Base-by-base conservation (phyloP, 1,140 invertebrate species). In the Pectinophora gossypiella region DNA sequence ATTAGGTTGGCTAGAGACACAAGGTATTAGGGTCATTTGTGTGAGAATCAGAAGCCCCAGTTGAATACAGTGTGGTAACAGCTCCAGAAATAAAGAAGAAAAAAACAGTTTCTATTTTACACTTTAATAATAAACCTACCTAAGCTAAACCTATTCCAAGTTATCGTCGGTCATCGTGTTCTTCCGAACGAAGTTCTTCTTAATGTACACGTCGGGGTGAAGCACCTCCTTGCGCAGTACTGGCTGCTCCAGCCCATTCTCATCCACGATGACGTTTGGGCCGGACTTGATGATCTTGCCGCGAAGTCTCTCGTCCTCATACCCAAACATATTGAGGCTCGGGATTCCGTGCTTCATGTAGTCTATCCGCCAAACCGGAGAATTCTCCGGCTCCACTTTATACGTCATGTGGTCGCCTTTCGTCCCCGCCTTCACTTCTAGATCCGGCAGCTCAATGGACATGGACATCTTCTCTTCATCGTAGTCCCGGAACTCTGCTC, bases 311-410 rank as follows among this genome's bases (percentile, higher is more conserved):
- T 72, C 66, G 1, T 56, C 32, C 5, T 64, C 61, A 18, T 56
- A 72, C 0, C 46, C 64, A 19, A 83, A 68, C 48, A 70, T 51
- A 44, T 76, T 68, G 0, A 76, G 7, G 27, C 68, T 76, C 0
- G 76, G 74, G 9, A 77, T 72, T 0, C 74, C 79, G 48, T 85
- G 79, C 22, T 83, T 83, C 61, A 66, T 69, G 51, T 84, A 84
- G 47, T 84, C 80, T 36, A 84, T 82, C 27, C 76, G 59, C 83
- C 83, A 86, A 5, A 78, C 65, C 0, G 75, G 68, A 0, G 68
- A 64, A 4, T 77, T 60, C 0, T 42, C 57, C 0, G 68, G 66
- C 19, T 81, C 64, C 3, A 61, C 13, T 19, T 73, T 75, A 42
- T 71, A 83, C 0, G 56, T 52, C 20, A 69, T 63, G 42, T 71